These are phyloP conservation scores for Albula goreensis DNA, from an alignment of 2,113 vertebrate genomes.

Conservation along the genomic window DNA sequence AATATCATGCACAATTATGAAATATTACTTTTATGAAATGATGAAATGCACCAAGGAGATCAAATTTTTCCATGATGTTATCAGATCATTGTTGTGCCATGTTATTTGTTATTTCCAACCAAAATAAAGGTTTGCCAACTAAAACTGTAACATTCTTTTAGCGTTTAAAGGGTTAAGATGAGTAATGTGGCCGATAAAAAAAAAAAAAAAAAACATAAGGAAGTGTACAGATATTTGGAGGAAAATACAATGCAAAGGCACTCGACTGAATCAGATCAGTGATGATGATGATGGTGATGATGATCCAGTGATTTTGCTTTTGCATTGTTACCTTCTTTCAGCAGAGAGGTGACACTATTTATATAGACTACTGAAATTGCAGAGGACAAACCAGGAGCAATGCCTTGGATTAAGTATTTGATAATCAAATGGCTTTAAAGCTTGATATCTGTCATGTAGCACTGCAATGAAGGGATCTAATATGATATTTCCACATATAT, in stretches of 20 bases:
- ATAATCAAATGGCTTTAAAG: too few relatives aligned
- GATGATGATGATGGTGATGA: neutral
- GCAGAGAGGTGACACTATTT: too few relatives aligned
- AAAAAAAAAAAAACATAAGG: neutral
- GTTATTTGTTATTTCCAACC: neutral
- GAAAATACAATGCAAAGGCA: neutral
- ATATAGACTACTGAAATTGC: too few relatives aligned
- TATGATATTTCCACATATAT: too few relatives aligned
- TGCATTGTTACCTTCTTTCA: too few relatives aligned
- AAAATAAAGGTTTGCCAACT: neutral
- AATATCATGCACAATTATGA: neutral
- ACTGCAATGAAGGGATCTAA: too few relatives aligned
- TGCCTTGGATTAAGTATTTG: too few relatives aligned
- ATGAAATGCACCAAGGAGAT: neutral
- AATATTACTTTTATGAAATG: neutral
- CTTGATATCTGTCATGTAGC: too few relatives aligned
- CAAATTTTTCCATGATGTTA: neutral
- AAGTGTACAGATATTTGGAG: neutral
- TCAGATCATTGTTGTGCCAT: neutral
- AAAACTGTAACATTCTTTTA: neutral
- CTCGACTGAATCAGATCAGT: neutral
- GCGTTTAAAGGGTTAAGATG: neutral
- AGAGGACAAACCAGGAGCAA: too few relatives aligned
- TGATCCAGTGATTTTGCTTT: neutral
- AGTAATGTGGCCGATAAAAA: too few relatives aligned